These are phyloP conservation scores for Alexandromys fortis DNA, from an alignment of 2,113 vertebrate genomes.

Conservation along the genomic window DNA sequence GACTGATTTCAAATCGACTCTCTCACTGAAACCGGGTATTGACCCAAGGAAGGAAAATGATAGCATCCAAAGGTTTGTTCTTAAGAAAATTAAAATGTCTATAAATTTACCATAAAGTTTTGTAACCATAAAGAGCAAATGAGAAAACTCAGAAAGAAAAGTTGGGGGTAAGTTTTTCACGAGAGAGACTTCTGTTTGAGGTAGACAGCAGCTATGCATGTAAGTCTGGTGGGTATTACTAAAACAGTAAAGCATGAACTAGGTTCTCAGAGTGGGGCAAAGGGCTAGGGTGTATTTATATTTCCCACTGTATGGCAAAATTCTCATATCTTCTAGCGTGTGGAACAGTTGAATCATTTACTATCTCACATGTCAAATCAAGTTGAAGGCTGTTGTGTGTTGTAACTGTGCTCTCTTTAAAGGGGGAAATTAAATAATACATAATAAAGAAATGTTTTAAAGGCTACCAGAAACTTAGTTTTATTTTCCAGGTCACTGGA, in stretches of 20 bases:
- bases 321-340: background rate
- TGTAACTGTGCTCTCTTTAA: background rate
- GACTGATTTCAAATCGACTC: conserved; percentile 47
- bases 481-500: conserved; percentile 59
- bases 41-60: background rate
- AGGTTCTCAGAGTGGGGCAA: background rate
- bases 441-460: conserved; percentile 50
- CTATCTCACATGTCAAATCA: conserved; percentile 40
- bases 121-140: background rate
- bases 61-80: conserved; percentile 7
- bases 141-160: conserved; percentile 5
- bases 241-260: background rate
- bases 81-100: conserved; percentile 54
- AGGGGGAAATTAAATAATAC: background rate
- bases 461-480: conserved; percentile 10
- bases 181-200: background rate
- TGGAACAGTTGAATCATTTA: conserved; percentile 24
- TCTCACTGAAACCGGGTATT: background rate
- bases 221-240: conserved; percentile 10
- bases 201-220: background rate
- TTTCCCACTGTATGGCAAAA: background rate
- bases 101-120: background rate
- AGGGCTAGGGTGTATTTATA: background rate
- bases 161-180: background rate
- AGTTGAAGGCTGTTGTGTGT: conserved; percentile 43